These are phyloP conservation scores for Corythoichthys intestinalis DNA, from an alignment of 2,113 vertebrate genomes.

Conservation along the genomic window DNA sequence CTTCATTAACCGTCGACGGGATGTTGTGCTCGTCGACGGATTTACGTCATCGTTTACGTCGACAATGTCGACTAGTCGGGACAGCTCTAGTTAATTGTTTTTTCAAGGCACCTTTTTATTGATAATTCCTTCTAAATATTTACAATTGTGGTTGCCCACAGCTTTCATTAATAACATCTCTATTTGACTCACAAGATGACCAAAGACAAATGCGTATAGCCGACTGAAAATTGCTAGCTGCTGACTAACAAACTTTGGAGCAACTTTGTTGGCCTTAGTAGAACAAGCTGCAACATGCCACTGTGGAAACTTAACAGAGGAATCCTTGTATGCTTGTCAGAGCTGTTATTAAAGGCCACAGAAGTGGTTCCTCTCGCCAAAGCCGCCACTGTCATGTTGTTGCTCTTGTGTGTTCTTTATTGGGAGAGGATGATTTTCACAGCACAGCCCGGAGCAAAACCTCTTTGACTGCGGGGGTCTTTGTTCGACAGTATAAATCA, in stretches of 20 bases:
- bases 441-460: constrained; percentile 28
- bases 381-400: constrained; percentile 38
- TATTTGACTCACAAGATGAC: constrained; percentile 57
- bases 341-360: constrained; percentile 64
- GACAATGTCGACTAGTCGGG: no score
- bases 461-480: constrained; percentile 37
- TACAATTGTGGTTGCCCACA: no score
- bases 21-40: no score
- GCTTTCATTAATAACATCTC: no score
- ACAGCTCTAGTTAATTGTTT: no score
- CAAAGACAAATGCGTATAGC: constrained; percentile 66
- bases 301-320: constrained; percentile 54
- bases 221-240: constrained; percentile 47
- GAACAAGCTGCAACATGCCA: constrained; percentile 57
- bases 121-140: no score
- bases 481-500: constrained; percentile 52
- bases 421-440: constrained; percentile 37
- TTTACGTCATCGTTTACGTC: no score
- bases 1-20: no score
- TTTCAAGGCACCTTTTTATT: no score
- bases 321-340: constrained; percentile 23
- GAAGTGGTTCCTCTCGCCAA: constrained; percentile 48
- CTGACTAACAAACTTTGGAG: constrained; percentile 29
- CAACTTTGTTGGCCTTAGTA: constrained; percentile 44
- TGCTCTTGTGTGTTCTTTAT: constrained; percentile 20